Conservation (phyloP, 2,797 vertebrate species). For the Oryzias sinensis region DNA sequence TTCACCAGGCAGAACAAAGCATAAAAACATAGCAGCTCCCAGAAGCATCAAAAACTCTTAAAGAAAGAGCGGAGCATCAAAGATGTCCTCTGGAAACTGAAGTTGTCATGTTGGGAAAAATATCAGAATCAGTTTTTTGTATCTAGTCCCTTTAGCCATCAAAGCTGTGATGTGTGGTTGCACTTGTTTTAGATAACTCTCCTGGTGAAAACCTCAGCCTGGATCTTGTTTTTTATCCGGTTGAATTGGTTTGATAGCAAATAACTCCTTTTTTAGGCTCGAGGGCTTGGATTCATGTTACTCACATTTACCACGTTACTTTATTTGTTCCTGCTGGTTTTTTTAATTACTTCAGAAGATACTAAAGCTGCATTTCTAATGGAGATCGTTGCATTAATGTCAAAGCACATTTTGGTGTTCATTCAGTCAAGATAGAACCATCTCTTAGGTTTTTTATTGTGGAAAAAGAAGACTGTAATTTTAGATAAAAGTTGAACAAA, state of each 20-base stretch:
- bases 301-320: not conserved
- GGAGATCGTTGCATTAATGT: not conserved
- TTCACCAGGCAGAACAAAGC: conserved; percentile 4
- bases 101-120: not conserved
- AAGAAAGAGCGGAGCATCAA: conserved; percentile 1
- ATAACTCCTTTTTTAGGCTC: not conserved
- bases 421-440: not conserved
- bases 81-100: not conserved
- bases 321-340: not conserved
- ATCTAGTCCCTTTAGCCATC: conserved; percentile 1
- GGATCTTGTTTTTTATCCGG: conserved; percentile 1
- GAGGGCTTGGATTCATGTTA: not conserved
- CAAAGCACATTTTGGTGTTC: not conserved
- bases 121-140: conserved; percentile 2
- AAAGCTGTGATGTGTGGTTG: conserved; percentile 1
- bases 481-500: too few relatives aligned
- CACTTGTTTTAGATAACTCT: conserved; percentile 13
- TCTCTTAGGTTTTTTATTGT: too few relatives aligned
- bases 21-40: conserved; percentile 5
- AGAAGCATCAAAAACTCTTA: not conserved
- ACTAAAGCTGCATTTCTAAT: not conserved
- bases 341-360: not conserved
- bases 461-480: too few relatives aligned
- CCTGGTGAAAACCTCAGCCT: not conserved
- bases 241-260: not conserved